A percentile compares a stretch with the other conserved stretches of the same genome.
Conservation (phyloP, 1,140 invertebrate species). For the Dinothrombium tinctorium region DNA sequence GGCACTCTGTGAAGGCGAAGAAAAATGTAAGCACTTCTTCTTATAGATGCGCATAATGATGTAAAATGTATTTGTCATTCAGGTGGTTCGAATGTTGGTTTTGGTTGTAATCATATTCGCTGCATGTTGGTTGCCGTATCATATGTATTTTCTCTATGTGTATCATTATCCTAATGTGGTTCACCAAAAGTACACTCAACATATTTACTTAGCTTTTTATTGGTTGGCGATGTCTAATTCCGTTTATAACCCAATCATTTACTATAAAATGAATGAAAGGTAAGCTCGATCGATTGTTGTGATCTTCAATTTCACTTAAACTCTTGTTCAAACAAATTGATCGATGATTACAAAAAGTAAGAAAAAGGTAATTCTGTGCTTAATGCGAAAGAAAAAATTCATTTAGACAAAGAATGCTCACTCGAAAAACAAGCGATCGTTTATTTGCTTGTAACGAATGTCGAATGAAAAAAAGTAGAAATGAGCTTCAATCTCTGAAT, state of each 20-base stretch:
- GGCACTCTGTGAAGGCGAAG: constrained; percentile 2
- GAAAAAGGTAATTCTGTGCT: too few relatives aligned
- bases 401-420: too few relatives aligned
- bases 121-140: constrained; percentile 70
- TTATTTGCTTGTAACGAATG: too few relatives aligned
- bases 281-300: constrained; percentile 5
- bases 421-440: too few relatives aligned
- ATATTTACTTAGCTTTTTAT: constrained; percentile 51
- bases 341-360: too few relatives aligned
- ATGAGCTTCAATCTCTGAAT: too few relatives aligned
- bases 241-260: constrained; percentile 72
- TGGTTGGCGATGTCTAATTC: constrained; percentile 79
- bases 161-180: constrained; percentile 45
- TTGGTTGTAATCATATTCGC: constrained; percentile 56
- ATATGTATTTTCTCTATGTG: constrained; percentile 55
- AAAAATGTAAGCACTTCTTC: constrained; percentile 30
- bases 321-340: too few relatives aligned
- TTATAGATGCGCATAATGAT: not conserved
- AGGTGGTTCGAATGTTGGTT: constrained; percentile 67
- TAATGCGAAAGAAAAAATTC: too few relatives aligned
- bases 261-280: constrained; percentile 61
- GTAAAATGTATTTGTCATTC: constrained; percentile 13
- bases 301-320: too few relatives aligned
- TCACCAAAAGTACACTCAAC: constrained; percentile 44
- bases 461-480: too few relatives aligned